A percentile compares a stretch with the other conserved stretches of the same genome.
Conservation (phyloP, 2,797 vertebrate species). For the Nyctalus aviator region DNA sequence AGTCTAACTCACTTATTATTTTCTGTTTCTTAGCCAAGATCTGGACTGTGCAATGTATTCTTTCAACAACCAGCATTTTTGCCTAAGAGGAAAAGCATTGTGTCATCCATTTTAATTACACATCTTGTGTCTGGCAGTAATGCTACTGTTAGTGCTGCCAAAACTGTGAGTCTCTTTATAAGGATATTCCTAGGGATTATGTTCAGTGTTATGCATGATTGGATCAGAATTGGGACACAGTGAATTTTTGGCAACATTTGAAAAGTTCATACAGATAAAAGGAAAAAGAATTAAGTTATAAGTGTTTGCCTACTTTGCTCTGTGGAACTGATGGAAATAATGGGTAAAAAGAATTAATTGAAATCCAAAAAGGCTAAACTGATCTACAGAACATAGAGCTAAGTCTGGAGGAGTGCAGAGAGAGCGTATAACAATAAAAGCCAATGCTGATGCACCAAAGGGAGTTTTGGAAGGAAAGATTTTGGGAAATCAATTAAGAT, state of each 20-base stretch:
- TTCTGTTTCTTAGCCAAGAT: conserved; percentile 39
- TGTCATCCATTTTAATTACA: conserved; percentile 58
- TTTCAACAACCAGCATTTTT: conserved; percentile 35
- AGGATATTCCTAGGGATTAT: conserved; percentile 48
- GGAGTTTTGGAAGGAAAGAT: neutral
- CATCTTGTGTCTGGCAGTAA: conserved; percentile 42
- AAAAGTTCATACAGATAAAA: conserved; percentile 63
- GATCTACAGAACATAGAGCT: neutral
- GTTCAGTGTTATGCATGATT: conserved; percentile 52
- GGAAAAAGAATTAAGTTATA: conserved; percentile 60
- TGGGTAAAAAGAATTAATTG: conserved; percentile 20
- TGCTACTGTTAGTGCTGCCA: conserved; percentile 35
- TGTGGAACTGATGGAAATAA: conserved; percentile 25
- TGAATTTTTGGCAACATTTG: conserved; percentile 51
- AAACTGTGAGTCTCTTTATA: conserved; percentile 42
- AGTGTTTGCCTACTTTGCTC: conserved; percentile 52
- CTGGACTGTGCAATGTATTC: neutral
- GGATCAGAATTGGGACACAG: conserved; percentile 17
- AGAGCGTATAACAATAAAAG: neutral
- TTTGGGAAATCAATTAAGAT: neutral
- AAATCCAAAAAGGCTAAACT: conserved; percentile 42
- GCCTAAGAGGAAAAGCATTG: conserved; percentile 28
- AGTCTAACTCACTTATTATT: conserved; percentile 30
- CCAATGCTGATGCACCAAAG: neutral
- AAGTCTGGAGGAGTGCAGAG: neutral